Evolutionary conservation across 2,888 invertebrate genomes (phyloP), one percentile per base, ranked within the genome.

Genomic region (Buathra laborator): DNA sequence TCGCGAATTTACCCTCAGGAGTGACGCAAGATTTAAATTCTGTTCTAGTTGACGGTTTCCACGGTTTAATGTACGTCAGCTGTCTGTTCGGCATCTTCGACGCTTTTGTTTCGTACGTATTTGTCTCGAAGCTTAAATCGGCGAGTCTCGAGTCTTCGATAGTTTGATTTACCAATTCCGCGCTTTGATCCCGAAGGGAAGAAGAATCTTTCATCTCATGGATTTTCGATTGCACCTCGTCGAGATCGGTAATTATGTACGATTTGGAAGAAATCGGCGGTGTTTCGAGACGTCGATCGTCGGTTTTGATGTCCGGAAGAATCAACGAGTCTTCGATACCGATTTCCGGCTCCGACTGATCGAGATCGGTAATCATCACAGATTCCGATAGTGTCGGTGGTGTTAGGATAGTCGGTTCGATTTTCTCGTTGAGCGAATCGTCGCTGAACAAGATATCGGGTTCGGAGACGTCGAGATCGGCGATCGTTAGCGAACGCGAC

Each of bases 401-500:
- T n/a, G 59, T 29, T 14, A 7, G 32, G 2, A 62, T 29, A 1
- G 29, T 62, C 29, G 59, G 59, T 4, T 62, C 29, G 59, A 32
- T 5, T 5, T 14, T 53, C 2, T 2, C n/a, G 1, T 81, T 59
- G 74, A 74, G 46, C 9, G 71, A 85, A 71, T 83, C 80, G 19
- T 32, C 59, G 59, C 59, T 53, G 3, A 59, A 59, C 48, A 67
- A 51, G 3, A 19, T 3, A 0, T 62, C 56, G 10, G 10, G 2
- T 1, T 86, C 64, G 0, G 83, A 64, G 14, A 59, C 72, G 53
- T 85, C 86, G 70, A 81, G 68, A 59, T 81, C 81, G 14, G 83
- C 80, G 10, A 77, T 56, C 76, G 59, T 79, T 1, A 64, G 37
- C 3, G 64, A 32, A 43, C 46, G 16, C 43, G 59, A 19, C 3